These are phyloP conservation scores for Sporophila hypoxantha DNA, from an alignment of 2,113 vertebrate genomes.

Conservation along the genomic window DNA sequence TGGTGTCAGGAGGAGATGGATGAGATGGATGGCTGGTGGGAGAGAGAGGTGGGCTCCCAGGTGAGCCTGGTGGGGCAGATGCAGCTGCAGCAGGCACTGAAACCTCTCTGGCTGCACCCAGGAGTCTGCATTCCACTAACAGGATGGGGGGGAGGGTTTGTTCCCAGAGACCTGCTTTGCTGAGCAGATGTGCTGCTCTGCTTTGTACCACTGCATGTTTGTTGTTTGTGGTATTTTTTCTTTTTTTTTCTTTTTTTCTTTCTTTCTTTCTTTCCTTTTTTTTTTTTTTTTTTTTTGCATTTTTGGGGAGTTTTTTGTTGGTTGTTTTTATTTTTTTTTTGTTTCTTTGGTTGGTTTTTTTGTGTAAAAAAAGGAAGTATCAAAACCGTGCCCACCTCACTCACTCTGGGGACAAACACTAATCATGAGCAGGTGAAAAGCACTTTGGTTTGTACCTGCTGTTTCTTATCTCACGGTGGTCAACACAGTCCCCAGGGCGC, in stretches of 20 bases:
- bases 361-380: background rate
- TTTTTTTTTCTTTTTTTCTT: background rate
- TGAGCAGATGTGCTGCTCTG: background rate
- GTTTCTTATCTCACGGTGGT: background rate
- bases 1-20: background rate
- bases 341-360: background rate
- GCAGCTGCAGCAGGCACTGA: rapidly evolving
- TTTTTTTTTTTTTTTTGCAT: too few relatives aligned
- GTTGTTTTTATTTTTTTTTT: background rate
- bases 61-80: background rate
- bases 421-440: background rate
- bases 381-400: background rate
- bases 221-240: too few relatives aligned
- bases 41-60: background rate
- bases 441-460: background rate
- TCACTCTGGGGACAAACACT: background rate
- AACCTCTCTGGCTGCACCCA: background rate
- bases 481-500: rapidly evolving
- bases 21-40: background rate
- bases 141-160: background rate
- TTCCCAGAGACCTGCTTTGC: background rate
- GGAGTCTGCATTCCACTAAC: rapidly evolving
- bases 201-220: background rate
- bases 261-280: too few relatives aligned
- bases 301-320: too few relatives aligned